A percentile compares a stretch with the other conserved stretches of the same genome.
Evolutionary conservation across 2,113 vertebrate genomes (phyloP).

Genomic region (Spermophilus dauricus): DNA sequence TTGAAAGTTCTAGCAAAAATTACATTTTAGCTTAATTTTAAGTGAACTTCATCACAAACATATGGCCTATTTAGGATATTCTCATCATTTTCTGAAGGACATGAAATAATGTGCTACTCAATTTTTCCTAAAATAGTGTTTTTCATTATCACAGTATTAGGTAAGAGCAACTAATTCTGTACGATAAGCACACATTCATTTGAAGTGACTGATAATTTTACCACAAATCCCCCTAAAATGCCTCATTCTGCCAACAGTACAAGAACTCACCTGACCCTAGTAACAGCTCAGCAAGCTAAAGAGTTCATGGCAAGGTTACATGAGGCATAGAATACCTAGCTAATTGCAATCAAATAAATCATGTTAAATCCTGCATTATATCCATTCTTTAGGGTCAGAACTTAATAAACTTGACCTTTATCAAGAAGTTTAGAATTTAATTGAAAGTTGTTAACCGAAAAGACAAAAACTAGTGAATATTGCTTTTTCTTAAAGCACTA

Average conservation of each 20-base stretch:
- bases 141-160: neutral
- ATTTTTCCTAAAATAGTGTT: conserved; percentile 32
- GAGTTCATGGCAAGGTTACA: neutral
- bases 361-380: neutral
- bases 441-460: conserved; percentile 12
- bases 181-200: neutral
- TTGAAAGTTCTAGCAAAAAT: neutral
- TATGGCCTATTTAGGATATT: neutral
- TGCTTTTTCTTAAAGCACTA: conserved; percentile 1
- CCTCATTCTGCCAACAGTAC: neutral
- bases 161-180: conserved; percentile 1
- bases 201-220: conserved; percentile 16
- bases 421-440: neutral
- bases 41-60: neutral
- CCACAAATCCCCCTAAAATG: neutral
- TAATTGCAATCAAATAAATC: neutral
- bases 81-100: conserved; percentile 32
- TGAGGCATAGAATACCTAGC: neutral
- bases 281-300: neutral
- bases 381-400: neutral
- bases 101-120: neutral
- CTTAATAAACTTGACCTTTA: neutral
- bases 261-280: neutral
- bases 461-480: neutral
- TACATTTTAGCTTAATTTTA: neutral